Evolutionary conservation across 2,888 invertebrate genomes (phyloP).

Genomic region (Smittia aterrima): DNA sequence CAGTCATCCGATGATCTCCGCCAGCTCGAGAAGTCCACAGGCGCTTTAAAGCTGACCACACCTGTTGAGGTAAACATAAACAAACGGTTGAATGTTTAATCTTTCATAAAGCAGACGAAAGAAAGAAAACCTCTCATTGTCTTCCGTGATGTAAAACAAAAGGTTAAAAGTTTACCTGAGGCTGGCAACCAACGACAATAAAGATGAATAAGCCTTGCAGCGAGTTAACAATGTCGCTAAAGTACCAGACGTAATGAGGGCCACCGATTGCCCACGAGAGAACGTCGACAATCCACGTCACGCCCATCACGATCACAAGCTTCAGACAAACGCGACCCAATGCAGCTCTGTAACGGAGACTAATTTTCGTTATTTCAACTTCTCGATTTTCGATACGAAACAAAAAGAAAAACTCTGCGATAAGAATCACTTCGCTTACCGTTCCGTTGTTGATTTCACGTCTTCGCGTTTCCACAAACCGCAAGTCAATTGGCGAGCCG

Average conservation of each 20-base stretch:
- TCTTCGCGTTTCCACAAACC: conserved; percentile 86
- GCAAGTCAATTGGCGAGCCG: conserved; percentile 80
- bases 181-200: conserved; percentile 84
- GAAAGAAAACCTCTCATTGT: not conserved
- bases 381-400: not conserved
- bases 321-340: conserved; percentile 82
- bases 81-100: not conserved
- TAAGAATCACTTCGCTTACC: conserved; percentile 52
- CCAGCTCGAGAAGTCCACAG: conserved; percentile 61
- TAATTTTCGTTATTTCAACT: conserved; percentile 31
- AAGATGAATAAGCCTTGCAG: conserved; percentile 86
- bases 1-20: conserved; percentile 55
- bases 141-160: not conserved
- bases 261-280: conserved; percentile 81
- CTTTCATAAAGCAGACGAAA: conserved; percentile 9
- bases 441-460: conserved; percentile 78
- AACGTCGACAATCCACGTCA: conserved; percentile 78
- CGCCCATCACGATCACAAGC: conserved; percentile 78
- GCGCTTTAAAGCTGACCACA: conserved; percentile 66
- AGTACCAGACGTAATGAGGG: conserved; percentile 76
- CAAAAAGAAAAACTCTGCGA: conserved; percentile 12
- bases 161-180: conserved; percentile 61
- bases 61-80: conserved; percentile 50
- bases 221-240: conserved; percentile 81
- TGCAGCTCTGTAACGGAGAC: conserved; percentile 63